Conservation (phyloP, 2,797 vertebrate genomes). For the Typhlichthys eigenmanni region DNA sequence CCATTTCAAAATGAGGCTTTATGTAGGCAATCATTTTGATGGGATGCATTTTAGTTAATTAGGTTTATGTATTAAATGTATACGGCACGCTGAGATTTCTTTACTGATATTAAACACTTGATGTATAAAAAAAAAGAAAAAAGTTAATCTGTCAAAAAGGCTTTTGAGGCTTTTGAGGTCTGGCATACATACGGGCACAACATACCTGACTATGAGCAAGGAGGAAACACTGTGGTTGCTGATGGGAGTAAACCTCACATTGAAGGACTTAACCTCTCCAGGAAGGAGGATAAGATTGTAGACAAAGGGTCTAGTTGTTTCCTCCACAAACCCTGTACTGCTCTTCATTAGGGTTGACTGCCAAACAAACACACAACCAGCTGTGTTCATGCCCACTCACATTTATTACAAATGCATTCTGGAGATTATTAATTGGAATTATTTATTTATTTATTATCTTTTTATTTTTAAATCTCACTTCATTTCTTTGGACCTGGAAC, state of each 20-base stretch:
- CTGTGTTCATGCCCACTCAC: neutral
- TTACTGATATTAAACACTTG: no score
- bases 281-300: conserved; percentile 90
- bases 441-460: neutral
- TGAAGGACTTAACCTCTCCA: conserved; percentile 89
- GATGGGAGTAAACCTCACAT: conserved; percentile 88
- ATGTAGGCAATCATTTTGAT: neutral
- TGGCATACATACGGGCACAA: neutral
- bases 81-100: no score
- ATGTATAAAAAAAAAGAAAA: no score
- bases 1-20: neutral
- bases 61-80: no score
- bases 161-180: neutral
- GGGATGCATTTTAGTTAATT: no score
- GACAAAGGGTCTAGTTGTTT: conserved; percentile 82
- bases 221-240: conserved; percentile 92
- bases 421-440: neutral
- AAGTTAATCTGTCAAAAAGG: no score
- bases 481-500: conserved; percentile 92
- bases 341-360: conserved; percentile 85
- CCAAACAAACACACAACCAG: conserved; percentile 43
- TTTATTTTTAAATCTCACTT: conserved; percentile 70
- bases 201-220: conserved; percentile 90
- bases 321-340: conserved; percentile 83
- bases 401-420: neutral